Base-by-base conservation (phyloP, 2,113 vertebrate genomes). In the Bostrychus sinensis region DNA sequence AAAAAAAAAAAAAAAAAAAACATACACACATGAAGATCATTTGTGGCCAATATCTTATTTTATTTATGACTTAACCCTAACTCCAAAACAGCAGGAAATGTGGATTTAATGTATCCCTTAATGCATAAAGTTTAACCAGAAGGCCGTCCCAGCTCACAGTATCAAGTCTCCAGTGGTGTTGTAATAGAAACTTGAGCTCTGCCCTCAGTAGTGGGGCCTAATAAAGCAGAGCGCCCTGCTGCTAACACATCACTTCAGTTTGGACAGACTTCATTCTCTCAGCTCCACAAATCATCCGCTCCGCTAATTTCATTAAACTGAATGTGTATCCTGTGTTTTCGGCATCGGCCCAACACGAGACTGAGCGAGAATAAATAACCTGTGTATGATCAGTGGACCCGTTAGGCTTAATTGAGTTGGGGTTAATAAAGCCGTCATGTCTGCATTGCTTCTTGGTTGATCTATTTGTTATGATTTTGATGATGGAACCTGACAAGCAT, bases 391-490 rank as follows among this genome's bases (percentile, higher is more conserved):
- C 89, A 72, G 70, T 85, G 80, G 79, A 76, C 77, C 78, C 85
- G 68, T 89, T 88, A 74, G 39, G 77, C 81, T 78, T 88, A 88
- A 89, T 88, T 90, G 83, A 88, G 88, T 80, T 80, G 85, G 83
- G 83, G 77, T 89, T 89, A 81, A 89, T 88, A 85, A 85, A 89
- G 79, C 70, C 75, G 79, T 81, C 79, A 64, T 72, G 69, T 86
- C 80, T 78, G 53, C 57, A 43, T 80, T 72, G 72, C 76, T 72
- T 86, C 77, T 77, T 62, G 63, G 83, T 82, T 72, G 80, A 85
- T 81, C 58, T 73, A 83, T 89, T 89, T 90, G 86, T 87, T 86
- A 70, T 78, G 66, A 60, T 87, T 78, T 81, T 53, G 61, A 70
- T 83, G 86, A 89, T 85, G 69, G 75, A 85, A 84, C 72, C 77